Base-by-base conservation (phyloP, 2,113 vertebrate species). In the Perca flavescens region DNA sequence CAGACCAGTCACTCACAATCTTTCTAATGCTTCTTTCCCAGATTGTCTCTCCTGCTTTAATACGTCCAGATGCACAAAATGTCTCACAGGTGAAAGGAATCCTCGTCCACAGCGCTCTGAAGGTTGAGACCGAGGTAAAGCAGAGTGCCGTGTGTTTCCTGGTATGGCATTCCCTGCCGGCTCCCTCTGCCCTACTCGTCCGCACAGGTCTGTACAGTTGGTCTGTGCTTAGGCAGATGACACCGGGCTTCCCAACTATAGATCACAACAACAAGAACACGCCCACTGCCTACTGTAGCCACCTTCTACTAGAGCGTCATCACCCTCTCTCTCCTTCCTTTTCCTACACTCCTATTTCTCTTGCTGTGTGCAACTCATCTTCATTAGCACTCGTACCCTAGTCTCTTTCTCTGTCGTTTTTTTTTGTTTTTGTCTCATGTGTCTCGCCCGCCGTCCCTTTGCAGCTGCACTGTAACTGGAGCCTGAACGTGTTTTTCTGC, bases 221-320 rank as follows among this genome's bases (percentile, higher is more conserved):
- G 67, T 88, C 85, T 69, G 89, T 86, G 91, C 92, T 87, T 89
- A 84, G 91, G 91, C 92, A 93, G 94, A 95, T 95, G 93, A 95
- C 92, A 91, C 91, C 80, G 79, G 89, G 89, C 94, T 94, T 87
- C 88, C 88, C 85, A 90, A 83, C 88, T 88, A 88, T 79, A 92
- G 90, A 91, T 94, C 90, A 95, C 88, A 93, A 94, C 93, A 93
- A 92, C 85, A 90, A 92, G 87, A 93, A 95, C 94, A 96, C 95
- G 92, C 94, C 95, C 91, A 89, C 93, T 85, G 82, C 87, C 88
- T 82, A 79, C 87, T 88, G 86, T 83, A 81, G 84, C 84, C 82
- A 83, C 90, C 91, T 90, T 90, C 79, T 86, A 49, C 78, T 80
- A 80, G 17, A 80, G 56, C 84, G 78, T 88, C 85, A 88, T 82